phyloP scores from a whole-genome alignment of 2,888 invertebrate genomes.

The Apamea anceps region DNA sequence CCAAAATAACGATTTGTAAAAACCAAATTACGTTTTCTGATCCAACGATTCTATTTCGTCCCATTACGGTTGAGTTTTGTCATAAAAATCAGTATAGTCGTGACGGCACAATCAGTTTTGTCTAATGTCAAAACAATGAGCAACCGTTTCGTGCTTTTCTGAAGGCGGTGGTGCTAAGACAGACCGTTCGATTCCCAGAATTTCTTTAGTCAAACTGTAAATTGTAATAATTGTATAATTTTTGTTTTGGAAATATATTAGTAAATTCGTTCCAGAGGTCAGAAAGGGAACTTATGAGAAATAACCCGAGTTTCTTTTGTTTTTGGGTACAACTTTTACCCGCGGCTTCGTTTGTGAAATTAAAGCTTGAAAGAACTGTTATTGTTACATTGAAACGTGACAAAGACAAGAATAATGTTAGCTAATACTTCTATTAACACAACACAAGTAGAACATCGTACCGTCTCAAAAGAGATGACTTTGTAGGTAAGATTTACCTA shows the following conservation, averaged over 20 bases:
- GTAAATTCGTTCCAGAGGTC: constrained; percentile 61
- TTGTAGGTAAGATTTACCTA: not conserved
- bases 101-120: constrained; percentile 46
- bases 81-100: constrained; percentile 34
- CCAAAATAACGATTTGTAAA: constrained; percentile 67
- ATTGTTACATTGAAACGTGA: constrained; percentile 31
- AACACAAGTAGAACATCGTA: not conserved
- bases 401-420: constrained; percentile 1
- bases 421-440: not conserved
- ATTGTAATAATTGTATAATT: constrained; percentile 59
- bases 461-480: no score
- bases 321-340: constrained; percentile 4
- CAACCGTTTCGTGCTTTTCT: constrained; percentile 57
- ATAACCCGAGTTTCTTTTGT: constrained; percentile 12
- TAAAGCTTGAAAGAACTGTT: constrained; percentile 3
- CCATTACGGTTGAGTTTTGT: constrained; percentile 26
- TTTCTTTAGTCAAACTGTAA: constrained; percentile 22
- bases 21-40: constrained; percentile 32
- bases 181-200: constrained; percentile 59
- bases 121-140: constrained; percentile 60
- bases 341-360: constrained; percentile 46
- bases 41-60: constrained; percentile 20
- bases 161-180: constrained; percentile 20
- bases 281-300: constrained; percentile 30
- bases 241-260: constrained; percentile 55